A percentile compares a stretch with the other conserved stretches of the same genome.
phyloP scores from a whole-genome alignment of 2,113 vertebrate genomes.

The Trichechus manatus region DNA sequence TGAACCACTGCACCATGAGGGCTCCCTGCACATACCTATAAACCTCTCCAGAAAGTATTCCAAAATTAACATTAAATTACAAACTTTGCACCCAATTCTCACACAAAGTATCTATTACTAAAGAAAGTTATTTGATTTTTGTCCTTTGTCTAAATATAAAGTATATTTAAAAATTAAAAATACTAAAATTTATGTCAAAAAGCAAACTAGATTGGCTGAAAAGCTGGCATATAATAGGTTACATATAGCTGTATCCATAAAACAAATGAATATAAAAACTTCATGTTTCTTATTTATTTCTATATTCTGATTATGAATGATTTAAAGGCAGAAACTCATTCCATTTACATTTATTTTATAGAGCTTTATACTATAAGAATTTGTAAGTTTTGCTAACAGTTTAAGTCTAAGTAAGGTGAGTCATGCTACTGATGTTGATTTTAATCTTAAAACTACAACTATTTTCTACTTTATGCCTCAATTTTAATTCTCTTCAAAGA shows the following conservation, averaged over 20 bases:
- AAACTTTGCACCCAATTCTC: background rate
- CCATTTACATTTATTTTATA: conserved; percentile 67
- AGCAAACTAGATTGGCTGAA: background rate
- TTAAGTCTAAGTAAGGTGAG: conserved; percentile 52
- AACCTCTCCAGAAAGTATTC: conserved; percentile 33
- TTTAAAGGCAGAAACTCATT: conserved; percentile 51
- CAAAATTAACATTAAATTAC: background rate
- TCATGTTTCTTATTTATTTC: conserved; percentile 42
- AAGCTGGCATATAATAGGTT: conserved; percentile 29
- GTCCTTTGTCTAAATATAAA: conserved; percentile 23
- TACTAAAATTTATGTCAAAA: background rate
- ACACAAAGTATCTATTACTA: background rate
- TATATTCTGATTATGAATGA: background rate
- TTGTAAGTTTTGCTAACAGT: conserved; percentile 53
- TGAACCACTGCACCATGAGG: too few relatives aligned
- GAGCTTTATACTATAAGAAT: conserved; percentile 51
- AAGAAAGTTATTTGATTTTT: conserved; percentile 12
- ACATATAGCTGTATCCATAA: conserved; percentile 20
- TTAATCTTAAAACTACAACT: conserved; percentile 66
- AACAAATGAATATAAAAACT: conserved; percentile 37
- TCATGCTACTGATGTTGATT: conserved; percentile 40
- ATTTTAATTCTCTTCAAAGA: conserved; percentile 59
- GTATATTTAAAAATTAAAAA: conserved; percentile 51
- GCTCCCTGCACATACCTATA: background rate
- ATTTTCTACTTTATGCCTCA: conserved; percentile 59